Conservation (phyloP, 2,113 vertebrate genomes). For the Periophthalmus modestus region DNA sequence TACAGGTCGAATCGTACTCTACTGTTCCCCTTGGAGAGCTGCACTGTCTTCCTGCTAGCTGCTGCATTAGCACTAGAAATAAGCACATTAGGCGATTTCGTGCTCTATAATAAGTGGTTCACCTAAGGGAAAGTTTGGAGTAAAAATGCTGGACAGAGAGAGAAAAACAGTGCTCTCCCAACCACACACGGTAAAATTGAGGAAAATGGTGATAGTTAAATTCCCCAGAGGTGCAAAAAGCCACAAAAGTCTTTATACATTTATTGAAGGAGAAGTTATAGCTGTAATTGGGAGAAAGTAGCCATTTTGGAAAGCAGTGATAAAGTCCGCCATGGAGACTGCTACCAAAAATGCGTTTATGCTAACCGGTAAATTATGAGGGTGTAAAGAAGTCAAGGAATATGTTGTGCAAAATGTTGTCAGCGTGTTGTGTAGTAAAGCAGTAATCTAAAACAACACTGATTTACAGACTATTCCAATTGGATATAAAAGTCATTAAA, state of each 20-base stretch:
- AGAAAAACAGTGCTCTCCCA: conserved; percentile 48
- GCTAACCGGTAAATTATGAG: background rate
- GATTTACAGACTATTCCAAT: no score
- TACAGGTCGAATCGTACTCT: conserved; percentile 72
- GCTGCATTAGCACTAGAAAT: conserved; percentile 72
- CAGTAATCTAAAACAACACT: background rate
- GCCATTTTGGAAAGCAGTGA: conserved; percentile 2
- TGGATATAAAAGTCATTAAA: no score
- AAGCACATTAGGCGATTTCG: conserved; percentile 75
- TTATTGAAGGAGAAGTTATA: background rate
- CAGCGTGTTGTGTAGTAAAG: background rate
- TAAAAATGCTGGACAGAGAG: conserved; percentile 52
- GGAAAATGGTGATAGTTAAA: background rate
- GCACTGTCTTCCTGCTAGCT: conserved; percentile 60
- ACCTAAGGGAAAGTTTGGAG: conserved; percentile 69
- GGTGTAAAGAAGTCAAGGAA: background rate
- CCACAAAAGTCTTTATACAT: conserved; percentile 1
- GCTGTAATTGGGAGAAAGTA: conserved; percentile 1
- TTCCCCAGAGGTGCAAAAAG: background rate
- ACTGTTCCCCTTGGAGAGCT: conserved; percentile 60
- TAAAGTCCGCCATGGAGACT: background rate
- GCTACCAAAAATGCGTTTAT: background rate
- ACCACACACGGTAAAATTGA: background rate
- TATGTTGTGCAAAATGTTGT: background rate
- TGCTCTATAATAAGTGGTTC: conserved; percentile 71